Evolutionary conservation across 2,113 vertebrate species (phyloP), one percentile per base, ranked within the genome.

Genomic region (Osmerus eperlanus): DNA sequence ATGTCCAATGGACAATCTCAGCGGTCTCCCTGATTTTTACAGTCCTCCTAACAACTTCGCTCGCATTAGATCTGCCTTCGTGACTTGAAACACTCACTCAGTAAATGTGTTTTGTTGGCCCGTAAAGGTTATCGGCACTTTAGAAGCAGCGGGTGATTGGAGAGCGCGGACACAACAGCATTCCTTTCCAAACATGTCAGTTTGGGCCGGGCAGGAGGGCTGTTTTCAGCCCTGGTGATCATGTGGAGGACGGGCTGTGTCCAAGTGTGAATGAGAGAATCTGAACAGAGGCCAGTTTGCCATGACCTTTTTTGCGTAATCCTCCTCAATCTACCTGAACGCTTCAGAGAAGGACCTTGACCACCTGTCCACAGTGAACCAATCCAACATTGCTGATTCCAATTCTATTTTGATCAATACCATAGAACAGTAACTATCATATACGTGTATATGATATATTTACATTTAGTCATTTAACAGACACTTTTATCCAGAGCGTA

Each of bases 111-210:
- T 91, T 90, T 87, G 87, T 91, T 81, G 84, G 79, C 81, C 84
- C 67, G 82, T 93, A 93, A 93, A 92, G 81, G 84, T 91, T 91
- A 91, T 90, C 88, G 71, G 84, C 84, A 87, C 91, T 91, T 90
- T 85, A 85, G 75, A 83, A 91, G 79, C 92, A 92, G 90, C 84
- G 32, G 92, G 91, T 90, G 91, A 83, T 77, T 79, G 78, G 68
- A 76, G 83, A 81, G 84, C 68, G 36, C 73, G 78, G 84, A 90
- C 85, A 88, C 76, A 87, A 81, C 83, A 87, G 86, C 92, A 92
- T 92, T 93, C 92, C 90, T 90, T 92, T 89, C 73, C 68, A 84
- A 76, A 84, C 87, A 92, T 91, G 91, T 92, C 88, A 92, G 85
- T 84, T 84, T 80, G 84, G 78, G 47, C 83, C 84, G 78, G 88